These are phyloP conservation scores for Hormiphora californensis DNA, from an alignment of 37 sponge, comb jelly and placozoan genomes.

Conservation along the genomic window DNA sequence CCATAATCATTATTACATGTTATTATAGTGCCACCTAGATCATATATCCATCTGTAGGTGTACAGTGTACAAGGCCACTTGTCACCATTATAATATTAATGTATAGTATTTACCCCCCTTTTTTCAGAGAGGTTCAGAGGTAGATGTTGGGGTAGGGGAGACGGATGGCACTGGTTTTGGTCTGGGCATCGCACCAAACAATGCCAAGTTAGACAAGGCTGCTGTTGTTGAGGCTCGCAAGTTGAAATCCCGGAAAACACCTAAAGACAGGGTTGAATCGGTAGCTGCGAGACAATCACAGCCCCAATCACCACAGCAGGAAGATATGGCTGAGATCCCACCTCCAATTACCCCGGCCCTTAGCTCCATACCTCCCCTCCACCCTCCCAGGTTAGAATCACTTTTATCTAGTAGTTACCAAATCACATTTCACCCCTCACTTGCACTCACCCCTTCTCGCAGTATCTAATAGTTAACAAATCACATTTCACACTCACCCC, in stretches of 20 bases:
- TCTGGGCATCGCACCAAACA: not conserved
- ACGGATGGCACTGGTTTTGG: constrained; percentile 49
- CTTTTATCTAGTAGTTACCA: no score
- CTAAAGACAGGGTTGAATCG: constrained; percentile 27
- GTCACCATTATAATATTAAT: no score
- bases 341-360: constrained; percentile 46
- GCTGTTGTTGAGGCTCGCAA: constrained; percentile 34
- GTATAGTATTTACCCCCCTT: not conserved
- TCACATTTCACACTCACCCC: no score
- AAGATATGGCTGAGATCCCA: constrained; percentile 11
- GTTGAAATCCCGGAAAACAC: constrained; percentile 9
- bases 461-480: no score
- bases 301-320: constrained; percentile 31
- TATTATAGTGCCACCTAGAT: no score
- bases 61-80: no score
- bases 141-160: constrained; percentile 26
- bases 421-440: no score
- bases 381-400: constrained; percentile 53
- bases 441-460: no score
- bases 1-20: no score
- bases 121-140: constrained; percentile 8
- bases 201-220: constrained; percentile 46
- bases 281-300: not conserved
- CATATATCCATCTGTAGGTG: no score
- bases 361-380: constrained; percentile 45